Base-by-base conservation (phyloP, 2,888 invertebrate species). In the Phania funesta region DNA sequence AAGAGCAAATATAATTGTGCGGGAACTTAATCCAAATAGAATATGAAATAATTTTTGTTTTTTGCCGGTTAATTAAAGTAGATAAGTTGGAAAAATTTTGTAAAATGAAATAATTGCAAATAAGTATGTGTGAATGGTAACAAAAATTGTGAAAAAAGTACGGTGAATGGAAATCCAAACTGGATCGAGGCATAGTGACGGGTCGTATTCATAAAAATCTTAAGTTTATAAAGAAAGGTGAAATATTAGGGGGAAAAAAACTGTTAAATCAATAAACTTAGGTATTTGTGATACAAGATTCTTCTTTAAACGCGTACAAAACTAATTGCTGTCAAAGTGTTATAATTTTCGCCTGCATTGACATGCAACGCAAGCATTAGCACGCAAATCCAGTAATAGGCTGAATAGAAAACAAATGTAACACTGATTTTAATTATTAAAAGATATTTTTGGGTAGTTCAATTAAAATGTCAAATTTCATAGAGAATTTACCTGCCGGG, bases 401-500 rank as follows among this genome's bases (percentile, higher is more conserved):
- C 24, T 24, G 16, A 18, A n/a, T 35, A 32, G 16, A 29, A 29
- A 38, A 18, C 18, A 50, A 41, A 11, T 41, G 11, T n/a, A 26
- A 20, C 32, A 35, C 8, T 4, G 46, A 18, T 24, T 22, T 50
- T 13, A 0, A 22, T 18, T 2, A 16, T n/a, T n/a, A n/a, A n/a
- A n/a, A 8, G 16, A 3, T 22, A 7, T 29, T 29, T 26, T 26
- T 48, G 3, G 16, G 0, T 6, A 1, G n/a, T n/a, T n/a, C n/a
- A 26, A 20, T 52, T 46, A 81, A 38, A 64, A 89, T 88, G 89
- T 76, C 86, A 56, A 84, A 86, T 80, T 90, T 90, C 78, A 83
- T 89, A 70, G 87, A 87, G 62, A 86, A 87, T 67, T 83, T 90
- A 80, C 86, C 88, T 0, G 54, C 29, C 73, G 85, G 84, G 81